Base-by-base conservation (phyloP, 2,888 invertebrate species). In the Macropis europaea region DNA sequence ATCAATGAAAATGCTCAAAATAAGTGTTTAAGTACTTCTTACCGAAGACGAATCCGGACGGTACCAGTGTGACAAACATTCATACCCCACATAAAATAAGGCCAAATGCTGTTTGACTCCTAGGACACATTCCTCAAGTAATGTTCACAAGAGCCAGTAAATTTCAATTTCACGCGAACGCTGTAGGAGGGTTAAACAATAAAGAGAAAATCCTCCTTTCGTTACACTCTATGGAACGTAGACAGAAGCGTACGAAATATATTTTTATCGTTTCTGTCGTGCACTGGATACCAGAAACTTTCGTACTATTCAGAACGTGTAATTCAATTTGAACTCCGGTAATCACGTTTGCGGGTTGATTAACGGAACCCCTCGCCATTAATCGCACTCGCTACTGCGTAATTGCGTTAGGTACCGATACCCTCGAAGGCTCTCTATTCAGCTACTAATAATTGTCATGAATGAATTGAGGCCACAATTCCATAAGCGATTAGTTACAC, bases 271-370 rank as follows among this genome's bases (percentile, higher is more conserved):
- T 45, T 53, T 50, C 64, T 59, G 59, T 56, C 42, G 36, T 36
- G 62, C 57, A 22, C 59, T 50, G 7, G 42, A 43, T 59, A 69
- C 60, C 45, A 34, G 30, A 30, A 45, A 50, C 47, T 50, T 56
- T 52, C 30, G 52, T 11, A 19, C 53, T 48, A 61, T 66, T 61
- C 42, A 36, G 64, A 70, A 56, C 48, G 36, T 71, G 73, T 71
- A 71, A 73, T 71, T 71, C 61, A 71, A 73, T 71, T 66, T 61
- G 30, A 36, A 22, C 70, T 47, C 34, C 19, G 43, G 63, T 61
- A 64, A 60, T 64, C 63, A 42, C 40, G 26, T 73, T 70, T 70
- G 73, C 36, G 66, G 61, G 26, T 66, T 71, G 73, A 73, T 73
- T 71, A 71, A 56, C 66, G 45, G 73, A 60, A 63, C 45, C 60